Base-by-base conservation (phyloP, 2,113 vertebrate species). In the Pachyramphus minor region DNA sequence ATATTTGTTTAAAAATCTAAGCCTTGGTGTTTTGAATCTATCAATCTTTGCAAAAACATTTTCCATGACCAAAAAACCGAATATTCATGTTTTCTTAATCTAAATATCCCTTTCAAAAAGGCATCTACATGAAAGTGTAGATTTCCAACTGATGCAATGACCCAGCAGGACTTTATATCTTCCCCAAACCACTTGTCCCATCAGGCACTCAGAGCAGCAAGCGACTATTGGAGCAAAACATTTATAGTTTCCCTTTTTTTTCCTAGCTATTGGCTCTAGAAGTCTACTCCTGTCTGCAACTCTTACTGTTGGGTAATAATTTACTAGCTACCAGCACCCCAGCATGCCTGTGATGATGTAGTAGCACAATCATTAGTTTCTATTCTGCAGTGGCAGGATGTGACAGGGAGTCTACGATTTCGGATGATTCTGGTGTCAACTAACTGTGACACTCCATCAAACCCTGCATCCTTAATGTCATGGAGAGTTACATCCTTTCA, bases 381-480 rank as follows among this genome's bases (percentile, higher is more conserved):
- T 89, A 88, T 97, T 98, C 97, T 86, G 78, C 96, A 96, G 90
- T 97, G 97, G 97, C 97, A 97, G 93, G 79, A 97, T 96, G 94
- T 98, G 97, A 98, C 96, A 97, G 96, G 94, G 97, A 97, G 92
- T 97, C 98, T 97, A 97, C 88, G 60, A 98, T 93, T 95, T 90
- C 1, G 50, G 96, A 98, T 97, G 97, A 98, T 98, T 98, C 97
- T 96, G 98, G 97, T 98, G 97, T 98, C 98, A 98, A 98, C 97
- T 98, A 97, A 97, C 98, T 98, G 97, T 98, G 98, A 98, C 97
- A 97, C 97, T 96, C 97, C 97, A 98, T 98, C 98, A 98, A 97
- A 94, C 86, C 89, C 80, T 97, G 97, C 97, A 98, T 97, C 97
- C 96, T 98, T 98, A 97, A 98, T 97, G 97, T 97, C 97, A 97